A percentile compares a stretch with the other conserved stretches of the same genome.
Conservation (phyloP, 2,888 invertebrate species). For the Hartigia nigra region DNA sequence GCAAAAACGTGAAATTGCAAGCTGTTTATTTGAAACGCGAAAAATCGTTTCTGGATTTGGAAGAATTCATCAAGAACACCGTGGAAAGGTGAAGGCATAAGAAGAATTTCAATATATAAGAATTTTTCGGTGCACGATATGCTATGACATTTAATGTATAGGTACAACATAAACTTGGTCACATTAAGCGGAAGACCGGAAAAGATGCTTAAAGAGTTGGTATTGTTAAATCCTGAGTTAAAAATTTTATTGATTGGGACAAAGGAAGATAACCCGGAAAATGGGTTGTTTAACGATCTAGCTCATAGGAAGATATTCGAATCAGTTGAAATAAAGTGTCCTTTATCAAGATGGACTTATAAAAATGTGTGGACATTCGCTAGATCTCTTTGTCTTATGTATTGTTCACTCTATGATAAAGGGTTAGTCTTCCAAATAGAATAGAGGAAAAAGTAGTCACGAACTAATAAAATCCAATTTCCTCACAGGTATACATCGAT, state of each 20-base stretch:
- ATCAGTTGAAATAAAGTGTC: slow-evolving; percentile 30
- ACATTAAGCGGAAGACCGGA: slow-evolving; percentile 16
- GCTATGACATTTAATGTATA: slow-evolving; percentile 19
- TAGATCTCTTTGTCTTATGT: slow-evolving; percentile 37
- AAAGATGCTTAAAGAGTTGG: slow-evolving; percentile 24
- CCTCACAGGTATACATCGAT: slow-evolving; percentile 83
- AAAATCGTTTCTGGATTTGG: slow-evolving; percentile 1
- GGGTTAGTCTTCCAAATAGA: slow-evolving; percentile 1
- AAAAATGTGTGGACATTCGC: slow-evolving; percentile 38
- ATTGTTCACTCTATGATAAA: slow-evolving; percentile 24
- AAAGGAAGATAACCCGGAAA: slow-evolving; percentile 15
- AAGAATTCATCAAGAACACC: slow-evolving; percentile 28
- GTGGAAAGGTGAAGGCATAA: slow-evolving; percentile 27
- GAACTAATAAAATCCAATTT: not conserved
- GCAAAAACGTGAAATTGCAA: slow-evolving; percentile 17
- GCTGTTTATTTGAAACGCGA: slow-evolving; percentile 26
- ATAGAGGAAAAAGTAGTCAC: too few species aligned
- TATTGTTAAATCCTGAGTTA: slow-evolving; percentile 29
- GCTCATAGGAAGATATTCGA: not conserved
- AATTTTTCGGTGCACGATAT: too few species aligned
- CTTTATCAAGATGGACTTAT: slow-evolving; percentile 43
- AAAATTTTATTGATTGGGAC: slow-evolving; percentile 38
- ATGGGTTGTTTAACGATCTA: slow-evolving; percentile 20
- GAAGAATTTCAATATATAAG: too few species aligned
- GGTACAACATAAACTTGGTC: slow-evolving; percentile 32